Evolutionary conservation across 2,113 vertebrate genomes (phyloP), one percentile per base, ranked within the genome.

Genomic region (Caranx ignobilis): DNA sequence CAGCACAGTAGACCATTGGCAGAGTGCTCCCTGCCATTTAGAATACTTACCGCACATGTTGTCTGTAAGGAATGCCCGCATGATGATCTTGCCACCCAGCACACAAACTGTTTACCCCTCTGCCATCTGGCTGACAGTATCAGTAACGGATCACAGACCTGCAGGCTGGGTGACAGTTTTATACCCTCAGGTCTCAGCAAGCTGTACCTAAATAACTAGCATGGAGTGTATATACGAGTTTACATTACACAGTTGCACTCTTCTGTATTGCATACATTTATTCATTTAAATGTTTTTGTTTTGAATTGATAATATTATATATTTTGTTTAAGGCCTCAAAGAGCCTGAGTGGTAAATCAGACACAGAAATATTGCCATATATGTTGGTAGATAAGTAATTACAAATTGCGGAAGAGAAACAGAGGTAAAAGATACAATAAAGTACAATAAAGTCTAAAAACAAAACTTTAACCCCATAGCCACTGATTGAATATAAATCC

Each of bases 101-200:
- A 57, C 11, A 84, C 77, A 81, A 83, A 87, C 77, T 65, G 71
- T 87, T 85, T 87, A 82, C 72, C 69, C 63, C 62, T 15, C 6
- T 77, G 61, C 77, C 80, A 82, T 76, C 71, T 84, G 87, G 67
- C 77, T 82, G 41, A 77, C 3, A 59, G 83, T 86, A 71, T 84
- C 82, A 75, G 45, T 88, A 61, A 82, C 89, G 77, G 75, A 68
- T 45, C 52, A 59, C 15, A 39, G 56, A 79, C 35, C 72, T 75
- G 66, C 41, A 43, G 69, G 47, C 66, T 57, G 59, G 37, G 16
- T 65, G 64, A 73, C 54, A 41, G 8, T 43, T 71, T 71, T 52
- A 11, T 55, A 15, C 7, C 18, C n/a, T 35, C 64, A 66, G 19
- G 26, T 47, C n/a, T 48, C 11, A 11, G 8, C 19, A n/a, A 48